These are phyloP conservation scores for Thripadectes ignobilis DNA, from an alignment of 2,797 vertebrate species.

Conservation along the genomic window DNA sequence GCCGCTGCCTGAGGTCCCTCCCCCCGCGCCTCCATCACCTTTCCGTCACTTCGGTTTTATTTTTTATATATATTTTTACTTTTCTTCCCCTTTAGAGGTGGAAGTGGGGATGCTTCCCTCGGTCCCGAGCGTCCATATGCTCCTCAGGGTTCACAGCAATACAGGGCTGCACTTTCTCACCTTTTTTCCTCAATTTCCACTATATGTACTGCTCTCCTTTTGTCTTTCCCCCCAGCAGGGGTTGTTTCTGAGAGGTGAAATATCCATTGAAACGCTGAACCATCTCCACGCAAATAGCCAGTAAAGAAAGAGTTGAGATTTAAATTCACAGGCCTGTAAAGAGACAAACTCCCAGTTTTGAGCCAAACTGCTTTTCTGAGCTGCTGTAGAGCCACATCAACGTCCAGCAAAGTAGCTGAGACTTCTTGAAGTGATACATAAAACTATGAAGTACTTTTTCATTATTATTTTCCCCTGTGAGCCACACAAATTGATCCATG, in stretches of 20 bases:
- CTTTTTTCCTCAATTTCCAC: background rate
- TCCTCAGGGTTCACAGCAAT: background rate
- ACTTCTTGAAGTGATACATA: conserved; percentile 58
- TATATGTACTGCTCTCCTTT: background rate
- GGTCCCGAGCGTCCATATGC: no score
- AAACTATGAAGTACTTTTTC: conserved; percentile 42
- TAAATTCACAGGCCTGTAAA: background rate
- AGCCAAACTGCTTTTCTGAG: background rate
- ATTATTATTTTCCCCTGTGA: background rate
- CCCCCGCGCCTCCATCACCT: background rate
- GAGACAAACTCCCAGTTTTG: background rate
- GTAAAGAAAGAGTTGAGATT: background rate
- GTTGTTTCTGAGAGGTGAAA: background rate
- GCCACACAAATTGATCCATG: conserved; percentile 78
- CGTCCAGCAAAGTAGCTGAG: conserved; percentile 14
- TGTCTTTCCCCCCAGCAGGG: background rate
- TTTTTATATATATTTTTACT: no score
- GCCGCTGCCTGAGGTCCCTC: background rate
- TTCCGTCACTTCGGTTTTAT: background rate
- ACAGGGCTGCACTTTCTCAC: background rate
- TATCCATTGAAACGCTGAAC: background rate
- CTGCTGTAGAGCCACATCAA: background rate
- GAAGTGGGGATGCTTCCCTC: background rate
- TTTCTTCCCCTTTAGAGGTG: background rate
- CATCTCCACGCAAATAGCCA: background rate